Evolutionary conservation across 2,113 vertebrate genomes (phyloP).

Genomic region (Urocolius indicus): DNA sequence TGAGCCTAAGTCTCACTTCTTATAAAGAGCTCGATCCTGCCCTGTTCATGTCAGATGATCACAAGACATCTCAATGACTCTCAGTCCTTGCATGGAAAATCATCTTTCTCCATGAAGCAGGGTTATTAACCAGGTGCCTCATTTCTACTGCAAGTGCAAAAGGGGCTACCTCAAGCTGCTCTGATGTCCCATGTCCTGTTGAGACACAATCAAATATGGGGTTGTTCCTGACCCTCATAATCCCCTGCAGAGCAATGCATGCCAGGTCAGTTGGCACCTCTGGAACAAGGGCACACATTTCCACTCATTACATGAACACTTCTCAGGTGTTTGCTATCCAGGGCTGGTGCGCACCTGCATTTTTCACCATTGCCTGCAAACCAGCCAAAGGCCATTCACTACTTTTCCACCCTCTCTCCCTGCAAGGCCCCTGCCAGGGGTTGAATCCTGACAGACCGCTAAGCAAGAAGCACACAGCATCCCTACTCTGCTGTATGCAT

Average conservation of each 20-base stretch:
- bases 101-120: neutral
- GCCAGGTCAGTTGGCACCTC: neutral
- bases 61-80: neutral
- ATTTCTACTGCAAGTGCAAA: neutral
- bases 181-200: neutral
- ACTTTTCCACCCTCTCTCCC: neutral
- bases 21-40: neutral
- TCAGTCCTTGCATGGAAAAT: neutral
- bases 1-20: neutral
- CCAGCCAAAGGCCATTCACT: neutral
- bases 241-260: neutral
- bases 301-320: neutral
- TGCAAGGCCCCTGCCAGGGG: neutral
- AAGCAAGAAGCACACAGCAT: neutral
- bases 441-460: neutral
- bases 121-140: neutral
- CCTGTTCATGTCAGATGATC: neutral
- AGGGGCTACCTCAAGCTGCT: rapidly evolving
- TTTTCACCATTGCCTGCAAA: neutral
- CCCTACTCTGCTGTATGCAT: neutral
- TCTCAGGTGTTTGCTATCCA: neutral
- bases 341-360: neutral
- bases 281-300: neutral
- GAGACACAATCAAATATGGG: rapidly evolving
- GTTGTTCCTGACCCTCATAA: neutral